Conservation (phyloP, 2,888 invertebrate genomes). For the Pycnomerus fuliginosus region DNA sequence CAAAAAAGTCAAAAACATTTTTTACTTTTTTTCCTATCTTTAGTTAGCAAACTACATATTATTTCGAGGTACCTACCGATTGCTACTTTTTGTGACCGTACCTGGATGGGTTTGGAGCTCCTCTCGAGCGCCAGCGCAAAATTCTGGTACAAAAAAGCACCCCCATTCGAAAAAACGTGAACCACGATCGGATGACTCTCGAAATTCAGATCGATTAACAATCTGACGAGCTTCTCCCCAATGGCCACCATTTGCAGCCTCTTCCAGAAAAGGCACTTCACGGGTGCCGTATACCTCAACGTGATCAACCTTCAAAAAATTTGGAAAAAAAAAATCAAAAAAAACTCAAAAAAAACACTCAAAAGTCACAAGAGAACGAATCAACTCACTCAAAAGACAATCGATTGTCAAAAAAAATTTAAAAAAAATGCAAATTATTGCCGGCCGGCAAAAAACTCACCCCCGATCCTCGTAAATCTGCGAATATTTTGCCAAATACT, state of each 20-base stretch:
- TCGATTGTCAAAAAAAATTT: neutral
- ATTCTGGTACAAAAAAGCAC: constrained; percentile 69
- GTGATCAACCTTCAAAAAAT: constrained; percentile 64
- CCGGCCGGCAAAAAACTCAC: constrained; percentile 5
- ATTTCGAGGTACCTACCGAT: too few relatives aligned
- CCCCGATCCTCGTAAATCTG: too few relatives aligned
- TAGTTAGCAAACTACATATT: too few relatives aligned
- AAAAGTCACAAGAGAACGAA: neutral
- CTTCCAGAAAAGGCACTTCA: constrained; percentile 65
- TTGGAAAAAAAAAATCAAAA: constrained; percentile 4
- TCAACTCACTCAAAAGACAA: neutral
- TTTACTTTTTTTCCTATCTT: too few relatives aligned
- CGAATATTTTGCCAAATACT: too few relatives aligned
- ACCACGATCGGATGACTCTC: constrained; percentile 71
- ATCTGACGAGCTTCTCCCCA: constrained; percentile 64
- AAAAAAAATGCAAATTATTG: constrained; percentile 3
- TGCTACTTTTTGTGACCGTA: constrained; percentile 35
- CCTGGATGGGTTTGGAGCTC: constrained; percentile 56
- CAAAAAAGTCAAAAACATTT: too few relatives aligned
- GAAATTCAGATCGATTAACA: constrained; percentile 66
- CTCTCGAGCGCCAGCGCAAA: constrained; percentile 62
- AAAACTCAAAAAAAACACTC: constrained; percentile 6
- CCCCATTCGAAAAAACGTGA: constrained; percentile 77
- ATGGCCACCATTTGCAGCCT: constrained; percentile 61
- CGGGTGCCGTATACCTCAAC: constrained; percentile 69